Base-by-base conservation (phyloP, 2,797 vertebrate genomes). In the Microhierax caerulescens region DNA sequence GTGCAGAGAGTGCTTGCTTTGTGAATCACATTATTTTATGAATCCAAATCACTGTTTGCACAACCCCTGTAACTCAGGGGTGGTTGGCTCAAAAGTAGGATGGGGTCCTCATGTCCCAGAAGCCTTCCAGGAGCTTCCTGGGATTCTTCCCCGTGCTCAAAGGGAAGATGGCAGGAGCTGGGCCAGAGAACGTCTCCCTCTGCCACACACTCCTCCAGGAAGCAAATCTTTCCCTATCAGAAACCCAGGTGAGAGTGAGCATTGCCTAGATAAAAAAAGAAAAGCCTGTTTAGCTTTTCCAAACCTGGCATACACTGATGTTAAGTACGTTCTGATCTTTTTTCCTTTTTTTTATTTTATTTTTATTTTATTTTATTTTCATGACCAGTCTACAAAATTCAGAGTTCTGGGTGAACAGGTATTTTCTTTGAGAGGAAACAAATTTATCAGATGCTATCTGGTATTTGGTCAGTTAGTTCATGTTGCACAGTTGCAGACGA, bases 191-290 rank as follows among this genome's bases (percentile, higher is more conserved):
- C 0, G 0, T 19, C 7, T 60, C 23, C 9, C 7, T 77, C 51
- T 50, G 61, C 23, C 39, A 41, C 32, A 19, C 0, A 0, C 1
- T 84, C 5, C 39, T 39, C 18, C 0, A 2, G 13, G 11, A 78
- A 67, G 25, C 21, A 53, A 51, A 51, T 10, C 27, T 25, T 54
- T 73, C 34, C 21, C 22, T 54, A 13, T 51, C 13, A 65, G 51
- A 90, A 78, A 48, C 25, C 24, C 28, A 23, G 51, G 37, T 43
- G 78, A 74, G 41, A 37, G 10, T 36, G 5, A 56, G 22, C 22
- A 27, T 32, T n/a, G 7, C 39, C 74, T 36, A 51, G 23, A 37
- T 50, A 60, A n/a, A n/a, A n/a, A n/a, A n/a, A n/a, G n/a, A n/a
- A n/a, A n/a, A 22, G 65, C 34, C 32, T 48, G 10, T 47, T 54